Percentiles rank a stretch among this genome's conserved stretches.
Evolutionary conservation across 2,113 vertebrate species (phyloP).

Genomic region (Perccottus glenii): DNA sequence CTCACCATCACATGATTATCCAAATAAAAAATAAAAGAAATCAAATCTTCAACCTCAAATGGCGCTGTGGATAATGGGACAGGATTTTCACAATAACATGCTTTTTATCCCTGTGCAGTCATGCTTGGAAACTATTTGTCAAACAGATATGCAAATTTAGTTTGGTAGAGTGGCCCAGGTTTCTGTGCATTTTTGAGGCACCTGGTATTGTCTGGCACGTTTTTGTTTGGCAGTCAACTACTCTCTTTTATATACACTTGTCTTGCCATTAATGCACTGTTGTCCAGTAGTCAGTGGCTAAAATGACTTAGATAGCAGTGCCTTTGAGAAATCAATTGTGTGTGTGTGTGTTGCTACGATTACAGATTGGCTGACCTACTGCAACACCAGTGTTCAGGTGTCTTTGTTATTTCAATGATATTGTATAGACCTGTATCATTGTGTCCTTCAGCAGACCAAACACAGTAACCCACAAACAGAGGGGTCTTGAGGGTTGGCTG

Average conservation of each 20-base stretch:
- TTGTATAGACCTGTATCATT: too few species aligned
- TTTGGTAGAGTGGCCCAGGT: slow-evolving; percentile 10
- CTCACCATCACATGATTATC: slow-evolving; percentile 5
- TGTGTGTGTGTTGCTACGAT: too few species aligned
- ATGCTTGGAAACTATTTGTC: slow-evolving; percentile 36
- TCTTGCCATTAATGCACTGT: too few species aligned
- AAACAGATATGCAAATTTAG: slow-evolving; percentile 24
- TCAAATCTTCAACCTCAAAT: slow-evolving; percentile 37
- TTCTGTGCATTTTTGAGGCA: slow-evolving; percentile 40
- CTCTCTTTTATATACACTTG: slow-evolving; percentile 18
- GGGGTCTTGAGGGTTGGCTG: too few species aligned
- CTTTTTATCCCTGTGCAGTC: slow-evolving; percentile 26
- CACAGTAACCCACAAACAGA: too few species aligned
- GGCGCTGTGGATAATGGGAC: too few species aligned
- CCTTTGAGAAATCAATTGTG: too few species aligned
- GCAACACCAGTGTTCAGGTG: too few species aligned
- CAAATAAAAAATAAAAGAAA: slow-evolving; percentile 27
- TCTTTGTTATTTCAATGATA: too few species aligned
- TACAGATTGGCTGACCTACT: too few species aligned
- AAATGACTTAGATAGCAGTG: background rate
- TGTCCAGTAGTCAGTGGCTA: too few species aligned
- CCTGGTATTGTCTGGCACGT: slow-evolving; percentile 31
- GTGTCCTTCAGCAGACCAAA: too few species aligned
- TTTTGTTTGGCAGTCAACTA: slow-evolving; percentile 18
- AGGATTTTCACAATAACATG: slow-evolving; percentile 19